Base-by-base conservation (phyloP, 2,113 vertebrate species). In the Cephalophus harveyi region DNA sequence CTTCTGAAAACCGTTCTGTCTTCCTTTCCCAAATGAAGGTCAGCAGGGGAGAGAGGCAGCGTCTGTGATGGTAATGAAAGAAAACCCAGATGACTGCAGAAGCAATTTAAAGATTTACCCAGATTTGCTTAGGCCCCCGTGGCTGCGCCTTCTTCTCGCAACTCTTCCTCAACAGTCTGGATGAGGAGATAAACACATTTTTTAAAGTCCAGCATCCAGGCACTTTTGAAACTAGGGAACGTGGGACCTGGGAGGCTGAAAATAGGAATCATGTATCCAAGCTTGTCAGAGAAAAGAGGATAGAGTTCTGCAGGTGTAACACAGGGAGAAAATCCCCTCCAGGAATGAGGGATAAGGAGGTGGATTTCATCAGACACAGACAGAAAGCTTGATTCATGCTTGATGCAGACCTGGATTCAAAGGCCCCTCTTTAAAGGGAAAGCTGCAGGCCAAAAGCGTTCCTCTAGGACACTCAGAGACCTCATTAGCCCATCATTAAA, bases 71-170 rank as follows among this genome's bases (percentile, higher is more conserved):
- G 96, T 95, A 97, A 98, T 98, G 97, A 95, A 84, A 94, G 91
- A 93, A 97, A 97, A 57, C 91, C 91, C 96, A 88, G 91, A 94
- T 93, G 96, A 96, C 91, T 95, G 91, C 93, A 97, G 93, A 91
- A 98, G 97, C 96, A 97, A 97, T 97, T 95, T 97, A 93, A 96
- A 97, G 96, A 97, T 97, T 98, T 97, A 95, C 86, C 83, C 0
- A 52, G 93, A 96, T 98, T 97, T 96, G 93, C 78, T 16, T 74
- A 67, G 60, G 95, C 91, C 89, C 97, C 96, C 0, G n/a, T 76
- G 96, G 95, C 96, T 91, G 91, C 15, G n/a, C n/a, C 82, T 97
- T 96, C 96, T 64, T 86, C 83, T 94, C 60, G 83, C 71, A 93
- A 95, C 97, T 96, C 91, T 91, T 95, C 95, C 83, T 91, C 86